These are phyloP conservation scores for Anarrhichthys ocellatus DNA, from an alignment of 2,113 vertebrate species.

Conservation along the genomic window DNA sequence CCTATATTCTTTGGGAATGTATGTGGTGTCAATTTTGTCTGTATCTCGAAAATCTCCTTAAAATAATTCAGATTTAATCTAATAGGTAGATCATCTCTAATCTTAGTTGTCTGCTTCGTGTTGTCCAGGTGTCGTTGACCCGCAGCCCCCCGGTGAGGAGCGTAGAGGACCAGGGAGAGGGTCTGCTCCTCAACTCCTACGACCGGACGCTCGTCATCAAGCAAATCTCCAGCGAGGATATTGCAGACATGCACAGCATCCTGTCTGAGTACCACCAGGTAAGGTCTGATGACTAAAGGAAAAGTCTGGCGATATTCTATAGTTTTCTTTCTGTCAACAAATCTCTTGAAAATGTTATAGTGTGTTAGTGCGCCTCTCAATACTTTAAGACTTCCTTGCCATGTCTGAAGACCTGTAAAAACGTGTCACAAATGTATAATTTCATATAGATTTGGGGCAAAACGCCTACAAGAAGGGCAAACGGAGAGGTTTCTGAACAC, in stretches of 20 bases:
- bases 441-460: background rate
- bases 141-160: slow-evolving; percentile 87
- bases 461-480: background rate
- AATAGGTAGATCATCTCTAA: background rate
- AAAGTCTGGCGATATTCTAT: background rate
- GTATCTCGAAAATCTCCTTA: background rate
- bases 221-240: slow-evolving; percentile 94
- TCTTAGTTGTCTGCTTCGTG: background rate
- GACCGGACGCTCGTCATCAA: slow-evolving; percentile 92
- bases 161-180: slow-evolving; percentile 85
- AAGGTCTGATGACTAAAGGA: background rate
- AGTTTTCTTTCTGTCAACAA: background rate
- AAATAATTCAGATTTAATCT: too few relatives aligned
- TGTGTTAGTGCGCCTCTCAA: background rate
- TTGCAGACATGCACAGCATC: slow-evolving; percentile 93
- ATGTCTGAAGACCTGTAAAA: background rate
- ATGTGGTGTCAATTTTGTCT: background rate
- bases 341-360: background rate
- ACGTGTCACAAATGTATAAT: background rate
- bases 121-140: slow-evolving; percentile 87
- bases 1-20: background rate
- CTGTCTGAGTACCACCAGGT: slow-evolving; percentile 97
- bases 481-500: background rate
- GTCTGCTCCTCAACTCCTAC: slow-evolving; percentile 88
- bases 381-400: background rate